Evolutionary conservation across 2,113 vertebrate species (phyloP).

Genomic region (Rhynchomys soricoides): DNA sequence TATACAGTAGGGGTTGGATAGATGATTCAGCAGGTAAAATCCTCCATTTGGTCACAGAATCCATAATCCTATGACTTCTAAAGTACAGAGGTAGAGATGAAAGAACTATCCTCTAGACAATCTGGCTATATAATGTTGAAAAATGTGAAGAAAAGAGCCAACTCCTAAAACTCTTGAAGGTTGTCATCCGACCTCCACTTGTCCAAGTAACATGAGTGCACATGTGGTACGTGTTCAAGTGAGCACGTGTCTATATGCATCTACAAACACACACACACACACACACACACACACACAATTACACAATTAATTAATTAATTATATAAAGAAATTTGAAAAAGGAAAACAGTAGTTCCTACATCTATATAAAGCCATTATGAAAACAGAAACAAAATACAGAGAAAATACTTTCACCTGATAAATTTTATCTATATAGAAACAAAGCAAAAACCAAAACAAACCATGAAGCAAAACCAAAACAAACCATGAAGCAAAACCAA

Average conservation of each 20-base stretch:
- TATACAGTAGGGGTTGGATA: background rate
- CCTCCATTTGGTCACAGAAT: background rate
- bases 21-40: background rate
- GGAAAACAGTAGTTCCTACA: background rate
- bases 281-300: background rate
- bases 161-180: background rate
- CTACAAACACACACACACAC: background rate
- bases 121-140: background rate
- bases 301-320: background rate
- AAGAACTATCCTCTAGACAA: background rate
- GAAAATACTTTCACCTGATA: background rate
- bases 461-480: background rate
- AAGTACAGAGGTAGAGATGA: too few species aligned
- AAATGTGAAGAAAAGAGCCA: background rate
- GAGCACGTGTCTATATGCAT: too few species aligned
- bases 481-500: background rate
- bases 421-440: background rate
- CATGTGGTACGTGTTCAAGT: background rate
- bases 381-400: background rate
- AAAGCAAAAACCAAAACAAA: background rate
- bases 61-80: background rate
- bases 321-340: background rate
- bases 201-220: background rate
- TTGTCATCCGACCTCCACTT: background rate
- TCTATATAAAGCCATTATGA: background rate